A percentile compares a stretch with the other conserved stretches of the same genome.
These are phyloP conservation scores for Pagetopsis macropterus DNA, from an alignment of 2,797 vertebrate species.

Conservation along the genomic window DNA sequence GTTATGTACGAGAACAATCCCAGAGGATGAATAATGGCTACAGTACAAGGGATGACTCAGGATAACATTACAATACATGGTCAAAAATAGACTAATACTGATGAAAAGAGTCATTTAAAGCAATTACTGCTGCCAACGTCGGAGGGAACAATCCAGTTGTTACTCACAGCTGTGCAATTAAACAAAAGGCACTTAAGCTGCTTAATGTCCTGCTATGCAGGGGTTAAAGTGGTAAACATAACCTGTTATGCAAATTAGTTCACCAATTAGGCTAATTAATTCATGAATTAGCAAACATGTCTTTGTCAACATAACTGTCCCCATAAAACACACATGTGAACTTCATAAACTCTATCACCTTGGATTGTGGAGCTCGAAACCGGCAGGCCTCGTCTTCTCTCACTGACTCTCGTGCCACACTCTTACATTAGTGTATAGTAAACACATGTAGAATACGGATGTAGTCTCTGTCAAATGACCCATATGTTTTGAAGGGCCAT, in stretches of 20 bases:
- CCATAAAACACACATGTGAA: background rate
- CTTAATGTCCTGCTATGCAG: conserved; percentile 52
- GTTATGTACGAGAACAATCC: conserved; percentile 47
- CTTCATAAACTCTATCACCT: background rate
- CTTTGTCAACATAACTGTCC: conserved; percentile 24
- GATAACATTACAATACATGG: conserved; percentile 51
- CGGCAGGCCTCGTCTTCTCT: background rate
- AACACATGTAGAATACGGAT: too few relatives aligned
- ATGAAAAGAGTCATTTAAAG: conserved; percentile 46
- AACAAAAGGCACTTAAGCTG: conserved; percentile 58
- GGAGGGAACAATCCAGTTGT: conserved; percentile 40
- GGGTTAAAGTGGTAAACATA: conserved; percentile 42
- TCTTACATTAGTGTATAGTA: conserved; percentile 3
- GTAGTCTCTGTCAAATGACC: too few relatives aligned
- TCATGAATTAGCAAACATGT: conserved; percentile 45
- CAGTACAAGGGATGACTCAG: conserved; percentile 63
- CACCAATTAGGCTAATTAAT: conserved; percentile 43
- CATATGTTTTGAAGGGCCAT: too few relatives aligned
- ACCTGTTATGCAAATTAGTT: conserved; percentile 50
- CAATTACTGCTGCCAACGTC: conserved; percentile 42
- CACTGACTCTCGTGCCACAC: background rate
- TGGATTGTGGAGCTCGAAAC: background rate
- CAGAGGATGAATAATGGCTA: conserved; percentile 59
- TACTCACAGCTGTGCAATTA: conserved; percentile 61
- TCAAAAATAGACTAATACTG: conserved; percentile 50